Evolutionary conservation across 2,888 invertebrate genomes (phyloP), one percentile per base, ranked within the genome.

Genomic region (Thera britannica): DNA sequence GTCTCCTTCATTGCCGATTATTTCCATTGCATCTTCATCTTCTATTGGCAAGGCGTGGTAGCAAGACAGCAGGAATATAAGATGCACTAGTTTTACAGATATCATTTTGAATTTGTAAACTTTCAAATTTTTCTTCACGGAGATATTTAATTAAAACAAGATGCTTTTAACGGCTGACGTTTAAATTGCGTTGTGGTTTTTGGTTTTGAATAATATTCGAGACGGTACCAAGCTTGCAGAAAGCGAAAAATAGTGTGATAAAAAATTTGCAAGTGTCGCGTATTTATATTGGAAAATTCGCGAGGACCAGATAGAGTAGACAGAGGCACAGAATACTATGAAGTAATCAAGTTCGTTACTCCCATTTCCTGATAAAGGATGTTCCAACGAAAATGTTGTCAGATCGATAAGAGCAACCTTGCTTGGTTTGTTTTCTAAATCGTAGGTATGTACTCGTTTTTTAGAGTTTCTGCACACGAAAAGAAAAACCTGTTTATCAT

Each of bases 291-390:
- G 80, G 72, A 72, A 77, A 68, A 70, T 71, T 74, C 75, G 75
- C 77, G 76, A 76, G 77, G 81, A 82, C 79, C 79, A 76, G 85
- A 82, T 85, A 85, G 83, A 87, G 86, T 86, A 89, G 89, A 90
- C 86, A 87, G 68, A 70, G 78, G 78, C 89, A 84, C 54, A 52
- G 70, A 57, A 61, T 70, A 66, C 9, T 6, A 35, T 11, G 54
- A 44, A 70, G 66, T 62, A 11, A 11, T n/a, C 3, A 87, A 84
- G 90, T 88, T 87, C 89, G 81, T 88, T 86, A 86, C 87, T 83
- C 86, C 83, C 79, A 86, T 84, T 90, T 87, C 87, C 87, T 89
- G 87, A 88, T 88, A 88, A 86, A 88, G 89, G 89, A 89, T 87
- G 77, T 81, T 75, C 75, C 81, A 80, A 75, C 77, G 75, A 85